These are phyloP conservation scores for Pentalonia nigronervosa DNA, from an alignment of 1,140 invertebrate species.

Conservation along the genomic window DNA sequence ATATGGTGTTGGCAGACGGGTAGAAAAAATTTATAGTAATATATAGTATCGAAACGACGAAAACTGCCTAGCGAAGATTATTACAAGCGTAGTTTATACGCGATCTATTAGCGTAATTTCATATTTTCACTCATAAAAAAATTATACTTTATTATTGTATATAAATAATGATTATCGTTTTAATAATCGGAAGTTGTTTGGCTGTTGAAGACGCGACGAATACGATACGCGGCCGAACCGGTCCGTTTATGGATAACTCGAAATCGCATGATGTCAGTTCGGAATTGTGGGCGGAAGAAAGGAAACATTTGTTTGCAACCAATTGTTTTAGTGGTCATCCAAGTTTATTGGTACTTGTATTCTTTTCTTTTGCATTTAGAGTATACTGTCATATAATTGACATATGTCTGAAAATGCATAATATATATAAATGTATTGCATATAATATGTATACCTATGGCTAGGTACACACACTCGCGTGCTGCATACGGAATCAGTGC, in stretches of 20 bases:
- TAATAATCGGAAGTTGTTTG: not conserved
- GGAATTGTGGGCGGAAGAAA: not conserved
- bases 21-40: too few species aligned
- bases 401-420: slow-evolving; percentile 34
- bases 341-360: not conserved
- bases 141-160: not conserved
- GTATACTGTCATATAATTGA: slow-evolving; percentile 49
- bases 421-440: not conserved
- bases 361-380: slow-evolving; percentile 34
- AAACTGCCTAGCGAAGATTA: not conserved
- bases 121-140: not conserved
- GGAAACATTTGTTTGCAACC: not conserved
- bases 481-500: slow-evolving; percentile 45
- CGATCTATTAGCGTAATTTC: not conserved
- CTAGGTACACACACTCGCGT: slow-evolving; percentile 5
- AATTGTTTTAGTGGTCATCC: slow-evolving; percentile 1
- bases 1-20: not conserved
- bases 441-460: slow-evolving; percentile 6
- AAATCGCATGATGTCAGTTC: not conserved
- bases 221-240: not conserved
- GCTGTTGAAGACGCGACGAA: not conserved
- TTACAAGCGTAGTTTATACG: not conserved
- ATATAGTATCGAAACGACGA: not conserved
- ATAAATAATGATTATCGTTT: not conserved
- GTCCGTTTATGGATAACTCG: not conserved